Evolutionary conservation across 1,140 invertebrate genomes (phyloP).

Genomic region (Anastrepha obliqua): DNA sequence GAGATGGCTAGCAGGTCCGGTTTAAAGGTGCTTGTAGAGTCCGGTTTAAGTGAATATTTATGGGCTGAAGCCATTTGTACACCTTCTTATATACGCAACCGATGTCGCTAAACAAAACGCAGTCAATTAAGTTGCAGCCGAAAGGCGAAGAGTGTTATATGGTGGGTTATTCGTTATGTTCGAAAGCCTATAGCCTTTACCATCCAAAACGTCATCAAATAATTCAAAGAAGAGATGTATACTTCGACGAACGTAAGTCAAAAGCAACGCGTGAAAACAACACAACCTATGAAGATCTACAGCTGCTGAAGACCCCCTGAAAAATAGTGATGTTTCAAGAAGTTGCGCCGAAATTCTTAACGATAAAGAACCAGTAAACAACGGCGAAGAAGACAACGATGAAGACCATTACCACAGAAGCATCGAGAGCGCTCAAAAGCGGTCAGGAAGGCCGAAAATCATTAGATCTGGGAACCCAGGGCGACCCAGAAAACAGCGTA

Average conservation of each 20-base stretch:
- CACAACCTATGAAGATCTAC: no score
- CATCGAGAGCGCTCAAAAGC: no score
- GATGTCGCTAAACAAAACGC: constrained; percentile 59
- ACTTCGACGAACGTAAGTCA: neutral
- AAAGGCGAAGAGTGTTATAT: neutral
- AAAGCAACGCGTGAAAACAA: neutral
- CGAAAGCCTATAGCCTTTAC: neutral
- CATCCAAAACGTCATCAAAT: neutral
- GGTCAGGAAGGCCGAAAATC: no score
- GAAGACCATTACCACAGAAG: no score
- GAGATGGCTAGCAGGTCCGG: constrained; percentile 63
- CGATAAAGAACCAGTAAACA: no score
- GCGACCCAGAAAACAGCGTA: neutral
- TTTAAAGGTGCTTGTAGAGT: constrained; percentile 67
- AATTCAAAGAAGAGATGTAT: neutral
- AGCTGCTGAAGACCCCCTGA: no score
- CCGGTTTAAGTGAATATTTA: constrained; percentile 61
- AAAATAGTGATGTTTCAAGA: no score
- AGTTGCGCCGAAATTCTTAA: no score
- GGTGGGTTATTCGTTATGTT: neutral
- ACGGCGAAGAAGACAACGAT: no score
- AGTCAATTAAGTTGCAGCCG: constrained; percentile 12
- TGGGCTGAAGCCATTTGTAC: constrained; percentile 71
- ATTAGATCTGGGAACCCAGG: neutral
- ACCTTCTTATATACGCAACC: constrained; percentile 51